These are phyloP conservation scores for Psylliodes chrysocephalus DNA, from an alignment of 2,888 invertebrate species.

Conservation along the genomic window DNA sequence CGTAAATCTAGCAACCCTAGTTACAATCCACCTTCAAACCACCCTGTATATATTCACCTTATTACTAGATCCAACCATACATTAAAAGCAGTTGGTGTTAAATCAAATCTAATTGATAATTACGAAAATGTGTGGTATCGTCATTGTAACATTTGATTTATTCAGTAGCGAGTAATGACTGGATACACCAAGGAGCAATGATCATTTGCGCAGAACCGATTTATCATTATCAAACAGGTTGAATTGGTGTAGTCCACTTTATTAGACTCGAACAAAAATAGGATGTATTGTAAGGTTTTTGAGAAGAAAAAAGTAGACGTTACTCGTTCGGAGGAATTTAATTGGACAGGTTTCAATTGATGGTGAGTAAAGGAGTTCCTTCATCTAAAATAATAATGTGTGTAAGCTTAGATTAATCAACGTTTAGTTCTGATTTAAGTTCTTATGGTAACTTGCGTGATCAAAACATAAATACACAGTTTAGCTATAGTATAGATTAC, in stretches of 20 bases:
- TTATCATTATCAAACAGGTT: slow-evolving; percentile 8
- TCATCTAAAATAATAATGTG: too few relatives aligned
- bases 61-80: neutral
- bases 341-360: too few relatives aligned
- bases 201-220: slow-evolving; percentile 7
- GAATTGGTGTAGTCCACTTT: slow-evolving; percentile 1
- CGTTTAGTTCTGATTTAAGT: too few relatives aligned
- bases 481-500: too few relatives aligned
- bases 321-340: too few relatives aligned
- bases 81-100: neutral
- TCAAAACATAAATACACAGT: too few relatives aligned
- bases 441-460: too few relatives aligned
- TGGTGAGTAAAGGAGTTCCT: too few relatives aligned
- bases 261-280: neutral
- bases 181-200: neutral
- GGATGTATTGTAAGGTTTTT: neutral
- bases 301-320: neutral
- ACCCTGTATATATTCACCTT: neutral
- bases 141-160: neutral
- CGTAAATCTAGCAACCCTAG: too few relatives aligned
- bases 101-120: neutral
- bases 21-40: neutral
- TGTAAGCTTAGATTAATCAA: too few relatives aligned
- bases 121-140: slow-evolving; percentile 2
- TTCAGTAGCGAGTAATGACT: neutral